These are phyloP conservation scores for Rhabdophis nuchalis DNA, from an alignment of 2,797 vertebrate species.

Conservation along the genomic window DNA sequence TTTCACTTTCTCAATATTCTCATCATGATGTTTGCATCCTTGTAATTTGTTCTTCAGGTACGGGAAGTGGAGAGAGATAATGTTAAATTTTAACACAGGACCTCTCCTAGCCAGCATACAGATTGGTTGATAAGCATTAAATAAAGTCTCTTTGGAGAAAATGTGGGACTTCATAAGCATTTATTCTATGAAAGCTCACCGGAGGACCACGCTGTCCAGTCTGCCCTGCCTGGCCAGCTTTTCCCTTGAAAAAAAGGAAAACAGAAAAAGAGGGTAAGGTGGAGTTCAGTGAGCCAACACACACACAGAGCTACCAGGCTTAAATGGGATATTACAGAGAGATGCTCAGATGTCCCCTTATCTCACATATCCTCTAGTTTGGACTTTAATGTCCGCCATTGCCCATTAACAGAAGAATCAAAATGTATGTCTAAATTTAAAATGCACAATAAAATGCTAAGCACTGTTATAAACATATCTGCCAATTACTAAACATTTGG, in stretches of 20 bases:
- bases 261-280: background rate
- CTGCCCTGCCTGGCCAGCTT: slow-evolving; percentile 79
- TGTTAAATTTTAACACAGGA: background rate
- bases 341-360: background rate
- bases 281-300: background rate
- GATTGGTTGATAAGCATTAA: background rate
- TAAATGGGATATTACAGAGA: background rate
- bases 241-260: slow-evolving; percentile 73
- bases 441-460: background rate
- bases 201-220: slow-evolving; percentile 83
- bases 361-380: background rate
- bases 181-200: slow-evolving; percentile 71
- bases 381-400: background rate
- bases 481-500: background rate
- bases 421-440: background rate
- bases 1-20: background rate
- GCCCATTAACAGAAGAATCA: background rate
- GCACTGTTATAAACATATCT: background rate
- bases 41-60: background rate
- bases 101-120: background rate
- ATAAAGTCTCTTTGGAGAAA: background rate
- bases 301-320: background rate
- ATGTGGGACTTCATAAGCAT: no score
- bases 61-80: no score
- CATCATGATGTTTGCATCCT: background rate